Base-by-base conservation (phyloP, 2,888 invertebrate species). In the Cantharis rufa region DNA sequence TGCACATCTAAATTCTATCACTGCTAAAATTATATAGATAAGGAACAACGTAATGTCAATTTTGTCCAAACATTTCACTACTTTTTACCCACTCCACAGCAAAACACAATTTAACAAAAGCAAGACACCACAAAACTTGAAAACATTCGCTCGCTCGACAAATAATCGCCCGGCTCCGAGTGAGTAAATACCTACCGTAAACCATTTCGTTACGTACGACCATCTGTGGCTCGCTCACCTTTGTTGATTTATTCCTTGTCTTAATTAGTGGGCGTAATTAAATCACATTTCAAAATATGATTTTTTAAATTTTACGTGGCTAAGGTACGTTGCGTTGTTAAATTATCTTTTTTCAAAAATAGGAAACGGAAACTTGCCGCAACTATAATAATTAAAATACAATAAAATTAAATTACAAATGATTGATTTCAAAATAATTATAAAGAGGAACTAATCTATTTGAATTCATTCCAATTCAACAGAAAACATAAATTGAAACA, bases 1-100 rank as follows among this genome's bases (percentile, higher is more conserved):
- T 16, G 24, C n/a, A 48, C 48, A n/a, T 48, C 48, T 48, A n/a
- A 48, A n/a, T 48, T 66, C 64, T 66, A 66, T 66, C 64, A 66
- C 24, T 21, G 64, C 64, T 66, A 66, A 66, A 66, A 66, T 66
- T 66, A 63, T 15, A 63, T 18, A 66, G 64, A 66, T 66, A 66
- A 66, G n/a, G 18, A 66, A 66, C 64, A 21, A 18, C 21, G 13
- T 24, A 66, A 66, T 66, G 64, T 66, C 64, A 66, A 16, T 16
- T 66, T 66, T 24, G 24, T 66, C 21, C n/a, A 48, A 48, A 48
- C 48, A n/a, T 48, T 48, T 48, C 48, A 48, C 48, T 48, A 48
- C 48, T 48, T 48, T 48, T 48, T 48, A 48, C 48, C 48, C 48
- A 48, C 48, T 48, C 48, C 48, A 48, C 48, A n/a, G n/a, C n/a